A percentile compares a stretch with the other conserved stretches of the same genome.
phyloP scores from a whole-genome alignment of 2,888 invertebrate genomes.

The Dascillus cervinus region DNA sequence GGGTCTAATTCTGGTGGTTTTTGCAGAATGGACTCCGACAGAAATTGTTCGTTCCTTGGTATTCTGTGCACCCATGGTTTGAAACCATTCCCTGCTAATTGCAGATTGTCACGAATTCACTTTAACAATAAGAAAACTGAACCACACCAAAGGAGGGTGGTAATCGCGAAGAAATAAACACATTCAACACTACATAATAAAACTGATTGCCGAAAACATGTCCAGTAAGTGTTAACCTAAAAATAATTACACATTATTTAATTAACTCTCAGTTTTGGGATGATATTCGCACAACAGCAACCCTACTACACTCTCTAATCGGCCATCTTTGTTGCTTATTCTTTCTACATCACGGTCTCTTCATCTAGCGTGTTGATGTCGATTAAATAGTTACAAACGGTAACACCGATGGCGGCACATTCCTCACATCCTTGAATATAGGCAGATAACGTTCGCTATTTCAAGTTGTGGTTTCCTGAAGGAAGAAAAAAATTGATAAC shows the following conservation, averaged over 20 bases:
- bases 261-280: constrained; percentile 27
- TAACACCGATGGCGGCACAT: constrained; percentile 30
- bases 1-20: constrained; percentile 68
- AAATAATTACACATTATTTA: constrained; percentile 21
- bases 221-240: constrained; percentile 13
- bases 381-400: constrained; percentile 45
- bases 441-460: too few species aligned
- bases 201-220: constrained; percentile 13
- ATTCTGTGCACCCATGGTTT: constrained; percentile 86
- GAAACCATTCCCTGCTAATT: constrained; percentile 41
- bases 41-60: constrained; percentile 80
- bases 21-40: constrained; percentile 61
- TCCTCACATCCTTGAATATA: too few species aligned
- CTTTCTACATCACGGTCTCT: constrained; percentile 18
- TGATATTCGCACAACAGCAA: constrained; percentile 31
- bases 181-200: constrained; percentile 24
- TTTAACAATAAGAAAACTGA: constrained; percentile 26
- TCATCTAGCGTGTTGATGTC: constrained; percentile 49
- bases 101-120: constrained; percentile 38
- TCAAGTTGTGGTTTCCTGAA: too few species aligned
- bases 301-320: constrained; percentile 38
- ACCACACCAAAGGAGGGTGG: constrained; percentile 36
- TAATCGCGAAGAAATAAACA: constrained; percentile 20
- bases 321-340: constrained; percentile 35
- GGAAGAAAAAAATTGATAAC: too few species aligned